Base-by-base conservation (phyloP, 2,113 vertebrate genomes). In the Tricholaema leucomelas region DNA sequence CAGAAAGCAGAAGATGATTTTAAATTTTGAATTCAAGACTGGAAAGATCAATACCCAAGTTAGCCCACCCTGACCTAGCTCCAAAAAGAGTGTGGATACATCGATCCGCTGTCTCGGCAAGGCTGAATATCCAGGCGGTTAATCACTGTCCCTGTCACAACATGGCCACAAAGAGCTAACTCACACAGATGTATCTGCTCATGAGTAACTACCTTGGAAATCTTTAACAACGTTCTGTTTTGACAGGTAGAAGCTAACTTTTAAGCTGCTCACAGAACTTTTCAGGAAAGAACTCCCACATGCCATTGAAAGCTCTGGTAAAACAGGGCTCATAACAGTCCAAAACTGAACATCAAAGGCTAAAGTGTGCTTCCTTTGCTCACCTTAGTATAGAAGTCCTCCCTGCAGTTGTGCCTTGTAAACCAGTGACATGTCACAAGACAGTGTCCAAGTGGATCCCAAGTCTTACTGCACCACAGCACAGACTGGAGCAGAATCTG, bases 201-300 rank as follows among this genome's bases (percentile, higher is more conserved):
- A 83, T 9, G 75, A 4, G 2, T 44, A 89, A 89, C 64, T 87
- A 52, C 75, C 72, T 11, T 52, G 31, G 44, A 85, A 87, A 24
- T 73, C 33, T 65, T 67, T 76, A 61, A 67, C 31, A 10, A n/a
- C n/a, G 48, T 59, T 86, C 3, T 2, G 16, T n/a, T 93, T 46
- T 82, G 87, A 82, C 81, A 89, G 67, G 72, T 69, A 79, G 79
- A 89, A 77, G 4, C 8, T 59, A 91, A 87, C 64, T 77, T 93
- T 25, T 0, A 9, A 80, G 40, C 14, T 64, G 56, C 10, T 46
- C n/a, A 52, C 30, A 77, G 21, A 80, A 35, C 70, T 73, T 85
- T 63, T 59, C 42, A 76, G 78, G 36, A 81, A 94, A 83, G 13
- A 72, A 84, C 78, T 44, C 59, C 11, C 2, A 1, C 40, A 54